Evolutionary conservation across 2,797 vertebrate species (phyloP), one percentile per base, ranked within the genome.

Genomic region (Takifugu ocellatus): DNA sequence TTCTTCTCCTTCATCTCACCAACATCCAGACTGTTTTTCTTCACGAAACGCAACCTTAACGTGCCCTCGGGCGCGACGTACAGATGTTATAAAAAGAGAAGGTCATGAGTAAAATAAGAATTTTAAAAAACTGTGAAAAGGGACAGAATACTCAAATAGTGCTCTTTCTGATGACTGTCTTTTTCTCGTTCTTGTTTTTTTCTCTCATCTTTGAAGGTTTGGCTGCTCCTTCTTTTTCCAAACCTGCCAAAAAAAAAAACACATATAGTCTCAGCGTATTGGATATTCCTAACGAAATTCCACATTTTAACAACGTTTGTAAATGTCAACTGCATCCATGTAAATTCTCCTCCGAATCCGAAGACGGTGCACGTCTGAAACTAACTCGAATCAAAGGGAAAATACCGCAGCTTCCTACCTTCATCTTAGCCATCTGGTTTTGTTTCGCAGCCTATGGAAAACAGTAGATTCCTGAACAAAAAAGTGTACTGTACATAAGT

Each of bases 401-500:
- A 43, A 17, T 10, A 7, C n/a, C 7, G 43, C 43, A 17, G 43
- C 43, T 2, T 39, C 12, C 36, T 39, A 12, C 36, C 31, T 7
- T 10, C 31, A 33, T 33, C 10, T 10, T 10, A 33, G 31, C 31
- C 31, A 10, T 31, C 31, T 3, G 31, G 2, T 7, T 33, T 33
- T 33, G 1, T 33, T 33, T 33, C 10, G 31, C 31, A 33, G 31
- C 31, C 8, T 33, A 21, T 21, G 21, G 21, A 9, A 33, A 33
- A 33, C 31, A 33, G 31, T 21, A 21, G 21, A 21, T 21, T 21
- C 21, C 21, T 21, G 21, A 21, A 21, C 21, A 10, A 10, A 33
- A 33, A 33, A 33, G 61, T 51, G 62, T 80, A 64, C 73, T 90
- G 88, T 90, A 88, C 79, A 90, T 87, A 88, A 66, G 75, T 86